These are phyloP conservation scores for Prionace glauca DNA, from an alignment of 2,797 vertebrate genomes.

Conservation along the genomic window DNA sequence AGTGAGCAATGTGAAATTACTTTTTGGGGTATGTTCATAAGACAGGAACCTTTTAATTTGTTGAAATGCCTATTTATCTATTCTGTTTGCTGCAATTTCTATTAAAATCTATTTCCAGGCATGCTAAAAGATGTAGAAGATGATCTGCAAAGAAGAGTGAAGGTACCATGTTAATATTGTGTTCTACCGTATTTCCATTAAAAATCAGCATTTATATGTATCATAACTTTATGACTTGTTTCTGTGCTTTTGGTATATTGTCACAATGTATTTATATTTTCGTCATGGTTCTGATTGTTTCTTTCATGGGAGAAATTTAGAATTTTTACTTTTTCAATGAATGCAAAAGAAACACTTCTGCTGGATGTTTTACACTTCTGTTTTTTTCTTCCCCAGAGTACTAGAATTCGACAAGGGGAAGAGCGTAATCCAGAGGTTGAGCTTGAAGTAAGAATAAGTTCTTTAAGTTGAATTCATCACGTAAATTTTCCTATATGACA, in stretches of 20 bases:
- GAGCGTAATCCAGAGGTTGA: conserved; percentile 92
- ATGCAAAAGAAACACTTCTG: background rate
- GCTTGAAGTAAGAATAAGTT: conserved; percentile 73
- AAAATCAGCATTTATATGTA: background rate
- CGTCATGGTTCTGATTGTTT: background rate
- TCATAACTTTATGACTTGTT: background rate
- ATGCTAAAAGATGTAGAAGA: conserved; percentile 99
- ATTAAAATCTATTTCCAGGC: conserved; percentile 56
- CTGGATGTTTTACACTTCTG: conserved; percentile 6
- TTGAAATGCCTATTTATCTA: background rate
- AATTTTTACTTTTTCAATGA: background rate
- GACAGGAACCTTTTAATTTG: background rate
- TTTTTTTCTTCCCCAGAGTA: conserved; percentile 68
- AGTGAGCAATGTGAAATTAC: background rate
- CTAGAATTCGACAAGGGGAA: conserved; percentile 93
- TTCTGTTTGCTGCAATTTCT: background rate
- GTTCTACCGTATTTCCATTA: background rate
- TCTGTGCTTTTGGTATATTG: background rate
- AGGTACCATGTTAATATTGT: conserved; percentile 61
- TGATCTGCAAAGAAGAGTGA: conserved; percentile 93
- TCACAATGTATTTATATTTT: background rate
- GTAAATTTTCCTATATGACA: background rate
- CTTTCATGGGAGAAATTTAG: background rate
- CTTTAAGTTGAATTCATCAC: background rate
- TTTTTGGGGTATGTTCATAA: background rate